These are phyloP conservation scores for Eupithecia exiguata DNA, from an alignment of 2,888 invertebrate genomes.

Conservation along the genomic window DNA sequence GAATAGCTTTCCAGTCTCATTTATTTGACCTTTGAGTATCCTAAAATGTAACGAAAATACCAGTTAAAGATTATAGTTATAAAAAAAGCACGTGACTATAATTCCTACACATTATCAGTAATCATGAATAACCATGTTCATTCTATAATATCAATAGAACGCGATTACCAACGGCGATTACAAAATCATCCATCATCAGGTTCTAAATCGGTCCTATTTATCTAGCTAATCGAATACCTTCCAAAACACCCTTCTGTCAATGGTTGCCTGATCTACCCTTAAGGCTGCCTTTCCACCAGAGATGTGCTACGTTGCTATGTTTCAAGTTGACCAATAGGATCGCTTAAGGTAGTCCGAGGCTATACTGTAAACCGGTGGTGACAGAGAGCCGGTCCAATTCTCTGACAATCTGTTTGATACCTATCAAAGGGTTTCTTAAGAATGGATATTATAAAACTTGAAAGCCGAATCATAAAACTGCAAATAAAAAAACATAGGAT, in stretches of 20 bases:
- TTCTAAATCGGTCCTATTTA: constrained; percentile 33
- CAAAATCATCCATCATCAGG: background rate
- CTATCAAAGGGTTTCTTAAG: too few relatives aligned
- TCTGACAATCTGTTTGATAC: too few relatives aligned
- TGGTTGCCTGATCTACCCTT: background rate
- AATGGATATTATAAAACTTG: too few relatives aligned
- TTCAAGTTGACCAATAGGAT: too few relatives aligned
- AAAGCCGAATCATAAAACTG: too few relatives aligned
- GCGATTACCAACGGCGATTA: background rate
- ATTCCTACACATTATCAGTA: background rate
- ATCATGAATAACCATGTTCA: background rate
- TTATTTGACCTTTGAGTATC: background rate
- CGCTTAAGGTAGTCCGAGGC: too few relatives aligned
- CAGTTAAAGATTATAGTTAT: background rate
- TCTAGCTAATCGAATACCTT: constrained; percentile 29
- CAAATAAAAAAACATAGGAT: too few relatives aligned
- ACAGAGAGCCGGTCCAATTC: too few relatives aligned
- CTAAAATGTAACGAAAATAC: background rate
- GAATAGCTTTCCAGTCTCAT: background rate
- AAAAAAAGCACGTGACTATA: background rate
- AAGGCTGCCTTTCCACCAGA: too few relatives aligned
- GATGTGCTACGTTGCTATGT: too few relatives aligned
- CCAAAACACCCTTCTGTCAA: background rate
- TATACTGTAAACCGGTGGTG: too few relatives aligned
- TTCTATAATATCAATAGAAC: background rate